Evolutionary conservation across 2,888 invertebrate genomes (phyloP).

Genomic region (Clunio marinus): DNA sequence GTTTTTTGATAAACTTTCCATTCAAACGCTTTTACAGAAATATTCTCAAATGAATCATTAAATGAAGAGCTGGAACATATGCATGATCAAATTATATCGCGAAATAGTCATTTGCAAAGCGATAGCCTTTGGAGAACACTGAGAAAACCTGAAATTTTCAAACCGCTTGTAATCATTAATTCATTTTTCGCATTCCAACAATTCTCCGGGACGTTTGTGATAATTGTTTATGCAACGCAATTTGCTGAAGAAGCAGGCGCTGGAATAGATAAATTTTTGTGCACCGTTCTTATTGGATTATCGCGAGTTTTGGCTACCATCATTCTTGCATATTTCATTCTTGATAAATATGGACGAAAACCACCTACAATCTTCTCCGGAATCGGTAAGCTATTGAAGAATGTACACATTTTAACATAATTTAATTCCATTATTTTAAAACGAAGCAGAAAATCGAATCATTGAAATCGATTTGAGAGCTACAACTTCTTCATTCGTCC

Average conservation of each 20-base stretch:
- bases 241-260: conserved; percentile 57
- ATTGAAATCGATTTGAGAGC: no score
- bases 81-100: conserved; percentile 45
- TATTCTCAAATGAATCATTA: conserved; percentile 45
- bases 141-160: conserved; percentile 48
- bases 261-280: conserved; percentile 57
- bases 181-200: conserved; percentile 59
- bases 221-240: conserved; percentile 61
- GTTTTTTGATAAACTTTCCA: conserved; percentile 7
- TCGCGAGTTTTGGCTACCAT: conserved; percentile 57
- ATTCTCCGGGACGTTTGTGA: conserved; percentile 61
- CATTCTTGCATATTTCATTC: conserved; percentile 55
- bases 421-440: no score
- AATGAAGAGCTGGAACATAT: conserved; percentile 47
- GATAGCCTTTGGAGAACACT: conserved; percentile 42
- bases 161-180: conserved; percentile 53
- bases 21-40: conserved; percentile 3
- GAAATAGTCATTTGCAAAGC: conserved; percentile 44
- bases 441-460: no score
- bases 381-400: conserved; percentile 54
- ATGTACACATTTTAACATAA: no score
- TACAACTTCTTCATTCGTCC: background rate
- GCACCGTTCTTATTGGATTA: conserved; percentile 57
- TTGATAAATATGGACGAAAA: conserved; percentile 56
- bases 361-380: conserved; percentile 58